Evolutionary conservation across 2,113 vertebrate species (phyloP).

Genomic region (Perccottus glenii): DNA sequence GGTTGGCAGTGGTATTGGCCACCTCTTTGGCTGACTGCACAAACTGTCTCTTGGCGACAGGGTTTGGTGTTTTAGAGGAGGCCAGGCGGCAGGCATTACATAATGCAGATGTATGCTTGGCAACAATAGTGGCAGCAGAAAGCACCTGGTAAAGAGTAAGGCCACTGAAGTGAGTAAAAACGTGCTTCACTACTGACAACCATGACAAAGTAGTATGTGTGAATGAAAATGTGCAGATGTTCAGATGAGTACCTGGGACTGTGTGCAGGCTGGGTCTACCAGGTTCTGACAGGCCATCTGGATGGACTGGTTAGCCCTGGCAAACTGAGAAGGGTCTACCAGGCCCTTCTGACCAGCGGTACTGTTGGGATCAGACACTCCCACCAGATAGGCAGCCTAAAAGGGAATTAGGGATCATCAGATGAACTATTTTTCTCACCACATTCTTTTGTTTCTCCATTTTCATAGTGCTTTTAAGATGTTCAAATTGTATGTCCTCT

Average conservation of each 20-base stretch:
- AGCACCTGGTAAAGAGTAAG: conserved; percentile 83
- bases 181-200: neutral
- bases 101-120: conserved; percentile 95
- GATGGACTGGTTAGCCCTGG: conserved; percentile 95
- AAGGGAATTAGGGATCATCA: neutral
- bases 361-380: conserved; percentile 93
- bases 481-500: neutral
- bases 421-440: conserved; percentile 2
- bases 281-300: conserved; percentile 99
- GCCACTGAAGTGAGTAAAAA: neutral
- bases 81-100: conserved; percentile 96
- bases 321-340: conserved; percentile 96
- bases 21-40: conserved; percentile 98
- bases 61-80: conserved; percentile 91
- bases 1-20: conserved; percentile 97
- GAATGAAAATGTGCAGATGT: neutral
- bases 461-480: neutral
- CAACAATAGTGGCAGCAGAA: conserved; percentile 96
- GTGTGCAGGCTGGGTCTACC: conserved; percentile 93
- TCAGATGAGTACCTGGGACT: conserved; percentile 86
- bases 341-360: conserved; percentile 93
- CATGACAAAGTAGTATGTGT: neutral
- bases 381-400: conserved; percentile 94
- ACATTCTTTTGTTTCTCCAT: neutral
- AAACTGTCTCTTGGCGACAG: conserved; percentile 97